A percentile compares a stretch with the other conserved stretches of the same genome.
These are phyloP conservation scores for Parochlus steinenii DNA, from an alignment of 2,888 invertebrate species.

Conservation along the genomic window DNA sequence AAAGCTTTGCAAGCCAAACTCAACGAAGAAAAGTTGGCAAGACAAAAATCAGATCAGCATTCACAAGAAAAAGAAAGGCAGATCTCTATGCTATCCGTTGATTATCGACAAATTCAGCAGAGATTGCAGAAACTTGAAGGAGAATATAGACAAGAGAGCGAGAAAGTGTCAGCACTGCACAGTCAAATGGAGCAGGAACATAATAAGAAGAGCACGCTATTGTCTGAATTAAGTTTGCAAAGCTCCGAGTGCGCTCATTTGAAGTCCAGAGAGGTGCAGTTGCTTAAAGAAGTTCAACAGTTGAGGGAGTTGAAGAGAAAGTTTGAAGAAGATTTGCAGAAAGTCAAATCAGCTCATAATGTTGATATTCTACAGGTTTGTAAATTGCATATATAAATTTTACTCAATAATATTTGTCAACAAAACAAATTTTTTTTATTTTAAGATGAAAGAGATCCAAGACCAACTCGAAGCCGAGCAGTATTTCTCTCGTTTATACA, in stretches of 20 bases:
- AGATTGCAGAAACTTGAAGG: conserved; percentile 77
- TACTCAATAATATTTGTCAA: not conserved
- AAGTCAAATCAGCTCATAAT: conserved; percentile 49
- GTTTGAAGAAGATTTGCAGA: conserved; percentile 60
- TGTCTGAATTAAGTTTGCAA: conserved; percentile 62
- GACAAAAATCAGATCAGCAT: conserved; percentile 72
- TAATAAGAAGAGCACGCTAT: conserved; percentile 63
- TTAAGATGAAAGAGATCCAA: conserved; percentile 75
- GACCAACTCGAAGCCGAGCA: conserved; percentile 92
- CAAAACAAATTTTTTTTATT: conserved; percentile 4
- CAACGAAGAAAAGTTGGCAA: conserved; percentile 74
- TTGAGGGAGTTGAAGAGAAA: conserved; percentile 49
- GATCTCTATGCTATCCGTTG: conserved; percentile 86
- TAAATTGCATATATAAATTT: conserved; percentile 16
- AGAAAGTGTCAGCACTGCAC: conserved; percentile 57
- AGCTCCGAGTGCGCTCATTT: conserved; percentile 52
- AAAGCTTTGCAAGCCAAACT: conserved; percentile 86
- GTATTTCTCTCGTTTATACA: conserved; percentile 87
- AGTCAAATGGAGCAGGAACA: conserved; percentile 85
- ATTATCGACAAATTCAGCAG: conserved; percentile 87
- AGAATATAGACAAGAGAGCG: conserved; percentile 58
- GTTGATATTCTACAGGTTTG: conserved; percentile 42
- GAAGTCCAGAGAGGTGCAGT: conserved; percentile 54
- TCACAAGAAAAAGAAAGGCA: conserved; percentile 87
- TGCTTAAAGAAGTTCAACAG: conserved; percentile 48